Base-by-base conservation (phyloP, 2,888 invertebrate species). In the Boloria selene region DNA sequence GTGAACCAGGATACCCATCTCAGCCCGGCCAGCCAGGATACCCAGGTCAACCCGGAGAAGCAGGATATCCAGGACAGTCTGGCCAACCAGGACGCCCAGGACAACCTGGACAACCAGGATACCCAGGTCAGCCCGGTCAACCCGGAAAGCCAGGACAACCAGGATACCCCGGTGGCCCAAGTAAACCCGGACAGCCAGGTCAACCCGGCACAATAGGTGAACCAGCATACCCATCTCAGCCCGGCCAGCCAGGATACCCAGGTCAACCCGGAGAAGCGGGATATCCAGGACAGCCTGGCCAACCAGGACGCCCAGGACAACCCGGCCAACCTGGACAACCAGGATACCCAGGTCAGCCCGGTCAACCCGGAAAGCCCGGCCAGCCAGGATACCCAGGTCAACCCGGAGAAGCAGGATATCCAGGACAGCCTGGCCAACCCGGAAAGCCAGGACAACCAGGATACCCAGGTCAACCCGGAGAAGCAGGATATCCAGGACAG, bases 161-260 rank as follows among this genome's bases (percentile, higher is more conserved):
- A 64, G 88, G 82, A 3, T 77, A 78, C 6, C 88, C 87, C 0
- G 92, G 87, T 13, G 87, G 75, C 31, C 94, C 94, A 44, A 91
- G 70, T 7, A 58, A 72, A 4, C 72, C 74, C 13, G 73, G 73
- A 3, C 38, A 67, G 4, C 72, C 72, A 49, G 76, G 82, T 0
- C 78, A 79, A 7, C 88, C 88, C 0, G 91, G 87, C 7, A 87
- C 75, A 26, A 94, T 94, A 38, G 91, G 70, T 6, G 61, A 73
- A 7, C 73, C 75, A 17, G 74, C 74, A 3, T 26, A 67, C 0
- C 76, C 77, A 65, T 77, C 52, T 3, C 10, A 22, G 10, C 75
- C 79, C 14, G 78, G 76, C 5, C n/a, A n/a, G n/a, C n/a, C n/a
- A n/a, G 22, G 22, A 22, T 3, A 22, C 2, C 22, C 22, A 22